Evolutionary conservation across 2,113 vertebrate species (phyloP).

Genomic region (Sprattus sprattus): DNA sequence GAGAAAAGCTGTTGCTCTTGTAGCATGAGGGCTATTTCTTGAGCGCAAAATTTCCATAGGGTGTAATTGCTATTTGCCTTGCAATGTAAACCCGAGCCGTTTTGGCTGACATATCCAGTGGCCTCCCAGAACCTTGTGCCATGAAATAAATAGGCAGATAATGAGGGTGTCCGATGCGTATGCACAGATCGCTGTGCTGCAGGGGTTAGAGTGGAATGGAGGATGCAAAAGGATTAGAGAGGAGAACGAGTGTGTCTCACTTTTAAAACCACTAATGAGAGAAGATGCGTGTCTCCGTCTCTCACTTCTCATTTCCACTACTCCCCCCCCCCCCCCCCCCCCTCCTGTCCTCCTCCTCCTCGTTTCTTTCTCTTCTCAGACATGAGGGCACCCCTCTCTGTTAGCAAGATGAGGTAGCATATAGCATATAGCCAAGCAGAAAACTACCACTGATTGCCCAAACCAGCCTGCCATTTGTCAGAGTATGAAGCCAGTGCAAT

Average conservation of each 20-base stretch:
- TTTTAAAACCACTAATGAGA: neutral
- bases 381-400: neutral
- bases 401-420: conserved; percentile 13
- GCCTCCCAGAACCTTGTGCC: neutral
- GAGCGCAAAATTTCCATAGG: neutral
- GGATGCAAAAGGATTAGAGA: neutral
- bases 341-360: neutral
- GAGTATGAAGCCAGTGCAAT: conserved; percentile 41
- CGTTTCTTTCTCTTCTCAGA: neutral
- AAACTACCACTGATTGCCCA: conserved; percentile 13
- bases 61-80: neutral
- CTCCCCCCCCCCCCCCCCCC: neutral
- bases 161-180: neutral
- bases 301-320: neutral
- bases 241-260: neutral
- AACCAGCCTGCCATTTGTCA: conserved; percentile 47
- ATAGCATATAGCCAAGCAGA: neutral
- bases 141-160: neutral
- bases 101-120: neutral
- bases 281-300: neutral
- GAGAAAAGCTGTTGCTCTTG: neutral
- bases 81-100: neutral
- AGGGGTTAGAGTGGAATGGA: neutral
- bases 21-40: neutral
- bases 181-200: neutral